Evolutionary conservation across 2,888 invertebrate species (phyloP).

Genomic region (Dasysyrphus albostriatus): DNA sequence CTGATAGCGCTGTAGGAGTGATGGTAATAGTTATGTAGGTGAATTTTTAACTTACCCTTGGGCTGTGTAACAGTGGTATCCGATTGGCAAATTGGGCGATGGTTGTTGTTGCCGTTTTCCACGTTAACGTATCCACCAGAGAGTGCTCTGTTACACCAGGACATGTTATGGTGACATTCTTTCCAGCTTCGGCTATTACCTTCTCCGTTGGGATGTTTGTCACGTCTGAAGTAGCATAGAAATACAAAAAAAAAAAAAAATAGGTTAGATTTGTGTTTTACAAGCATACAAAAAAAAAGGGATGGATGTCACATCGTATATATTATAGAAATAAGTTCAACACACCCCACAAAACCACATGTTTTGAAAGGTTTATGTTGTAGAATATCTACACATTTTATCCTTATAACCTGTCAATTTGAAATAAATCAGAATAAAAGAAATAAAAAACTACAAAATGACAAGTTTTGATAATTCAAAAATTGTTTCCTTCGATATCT

Average conservation of each 20-base stretch:
- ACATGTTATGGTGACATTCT: conserved; percentile 88
- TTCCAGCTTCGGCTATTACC: conserved; percentile 87
- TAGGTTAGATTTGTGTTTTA: conserved; percentile 76
- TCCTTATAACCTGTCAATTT: background rate
- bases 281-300: background rate
- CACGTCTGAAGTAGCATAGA: conserved; percentile 85
- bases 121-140: conserved; percentile 87
- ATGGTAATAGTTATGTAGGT: conserved; percentile 54
- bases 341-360: conserved; percentile 5
- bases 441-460: background rate
- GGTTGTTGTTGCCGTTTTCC: conserved; percentile 84
- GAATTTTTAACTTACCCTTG: conserved; percentile 81
- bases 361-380: background rate
- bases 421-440: conserved; percentile 4
- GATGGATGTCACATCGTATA: background rate
- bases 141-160: conserved; percentile 89
- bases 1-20: background rate
- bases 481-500: background rate
- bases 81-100: conserved; percentile 84
- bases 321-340: background rate
- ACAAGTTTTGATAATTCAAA: background rate
- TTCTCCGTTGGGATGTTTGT: conserved; percentile 86
- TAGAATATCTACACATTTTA: background rate
- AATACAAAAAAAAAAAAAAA: conserved; percentile 65
- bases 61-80: conserved; percentile 83